A percentile compares a stretch with the other conserved stretches of the same genome.
Conservation (phyloP, 2,888 invertebrate genomes). For the Spilosoma lubricipeda region DNA sequence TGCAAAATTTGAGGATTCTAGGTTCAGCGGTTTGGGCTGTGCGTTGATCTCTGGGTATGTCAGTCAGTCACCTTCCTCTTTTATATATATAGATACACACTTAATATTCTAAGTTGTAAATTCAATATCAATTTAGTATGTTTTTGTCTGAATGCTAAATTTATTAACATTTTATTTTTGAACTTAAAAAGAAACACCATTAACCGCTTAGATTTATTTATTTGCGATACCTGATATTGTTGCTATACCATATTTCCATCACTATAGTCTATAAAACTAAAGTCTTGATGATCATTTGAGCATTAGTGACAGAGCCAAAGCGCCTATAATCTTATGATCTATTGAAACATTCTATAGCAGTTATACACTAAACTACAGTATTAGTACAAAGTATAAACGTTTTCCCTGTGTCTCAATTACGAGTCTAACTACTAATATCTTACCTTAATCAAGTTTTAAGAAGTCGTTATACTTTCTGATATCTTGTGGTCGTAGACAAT, state of each 20-base stretch:
- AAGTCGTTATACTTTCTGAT: conserved; percentile 15
- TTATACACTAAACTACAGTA: not conserved
- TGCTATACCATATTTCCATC: not conserved
- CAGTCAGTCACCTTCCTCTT: no score
- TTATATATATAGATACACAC: not conserved
- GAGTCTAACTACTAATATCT: conserved; percentile 7
- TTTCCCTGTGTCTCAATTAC: not conserved
- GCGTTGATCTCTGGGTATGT: no score
- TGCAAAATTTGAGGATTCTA: no score
- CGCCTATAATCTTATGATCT: not conserved
- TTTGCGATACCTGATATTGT: not conserved
- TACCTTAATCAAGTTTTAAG: conserved; percentile 31
- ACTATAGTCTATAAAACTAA: not conserved
- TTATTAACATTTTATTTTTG: not conserved
- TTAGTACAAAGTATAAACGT: not conserved
- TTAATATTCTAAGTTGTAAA: not conserved
- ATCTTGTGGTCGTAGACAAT: not conserved
- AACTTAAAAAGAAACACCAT: not conserved
- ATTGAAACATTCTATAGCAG: not conserved
- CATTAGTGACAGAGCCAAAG: conserved; percentile 3
- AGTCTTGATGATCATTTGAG: not conserved
- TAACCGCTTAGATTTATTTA: not conserved
- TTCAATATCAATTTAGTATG: not conserved
- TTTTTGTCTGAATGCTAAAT: not conserved
- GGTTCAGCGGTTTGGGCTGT: no score